Evolutionary conservation across 1,140 invertebrate genomes (phyloP).

Genomic region (Eulimnadia texana): DNA sequence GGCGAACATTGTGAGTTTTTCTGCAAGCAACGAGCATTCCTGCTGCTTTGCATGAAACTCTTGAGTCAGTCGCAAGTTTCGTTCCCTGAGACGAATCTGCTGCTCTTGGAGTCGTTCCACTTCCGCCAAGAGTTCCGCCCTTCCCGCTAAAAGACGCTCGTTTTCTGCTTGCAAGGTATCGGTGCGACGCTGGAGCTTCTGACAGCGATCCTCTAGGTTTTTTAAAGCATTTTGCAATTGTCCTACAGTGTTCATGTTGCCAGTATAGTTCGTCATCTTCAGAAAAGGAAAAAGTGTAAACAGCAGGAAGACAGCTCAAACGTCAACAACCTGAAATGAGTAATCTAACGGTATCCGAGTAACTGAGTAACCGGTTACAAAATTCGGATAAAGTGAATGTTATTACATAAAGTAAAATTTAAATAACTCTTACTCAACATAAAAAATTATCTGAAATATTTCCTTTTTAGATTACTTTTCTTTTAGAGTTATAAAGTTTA

Average conservation of each 20-base stretch:
- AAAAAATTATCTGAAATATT: neutral
- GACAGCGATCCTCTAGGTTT: conserved; percentile 8
- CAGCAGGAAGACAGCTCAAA: neutral
- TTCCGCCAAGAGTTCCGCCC: conserved; percentile 12
- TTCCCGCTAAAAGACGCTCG: conserved; percentile 6
- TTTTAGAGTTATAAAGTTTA: too few species aligned
- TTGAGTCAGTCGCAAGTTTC: conserved; percentile 12
- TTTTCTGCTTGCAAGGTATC: conserved; percentile 12
- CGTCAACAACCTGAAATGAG: too few species aligned
- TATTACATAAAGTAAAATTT: neutral
- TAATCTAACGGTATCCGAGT: too few species aligned
- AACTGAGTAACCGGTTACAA: too few species aligned
- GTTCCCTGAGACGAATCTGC: conserved; percentile 11
- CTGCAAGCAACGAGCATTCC: conserved; percentile 13
- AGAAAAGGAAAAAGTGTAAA: neutral
- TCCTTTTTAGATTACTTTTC: too few species aligned
- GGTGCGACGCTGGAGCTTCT: conserved; percentile 9
- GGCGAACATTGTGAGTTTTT: conserved; percentile 13
- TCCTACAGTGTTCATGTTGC: conserved; percentile 3
- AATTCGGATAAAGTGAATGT: too few species aligned
- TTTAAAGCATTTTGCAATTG: conserved; percentile 12
- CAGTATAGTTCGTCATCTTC: neutral
- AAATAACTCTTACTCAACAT: neutral
- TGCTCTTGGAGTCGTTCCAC: conserved; percentile 13
- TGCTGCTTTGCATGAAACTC: conserved; percentile 13